These are phyloP conservation scores for Porites divaricata DNA, from an alignment of 92 coral and sea anemone genomes.

Conservation along the genomic window DNA sequence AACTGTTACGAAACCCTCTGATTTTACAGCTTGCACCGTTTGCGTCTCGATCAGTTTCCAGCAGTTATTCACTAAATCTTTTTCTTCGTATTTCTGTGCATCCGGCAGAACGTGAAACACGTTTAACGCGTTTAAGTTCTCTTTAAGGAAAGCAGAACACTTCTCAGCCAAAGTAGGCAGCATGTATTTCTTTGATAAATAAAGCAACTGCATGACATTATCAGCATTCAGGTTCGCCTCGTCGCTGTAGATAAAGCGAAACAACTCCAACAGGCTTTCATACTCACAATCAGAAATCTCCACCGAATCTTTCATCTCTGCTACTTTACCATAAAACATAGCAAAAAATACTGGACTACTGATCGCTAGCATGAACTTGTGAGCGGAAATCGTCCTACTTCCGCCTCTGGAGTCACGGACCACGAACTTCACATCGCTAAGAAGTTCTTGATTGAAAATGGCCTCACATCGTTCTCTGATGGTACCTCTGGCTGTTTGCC, in stretches of 20 bases:
- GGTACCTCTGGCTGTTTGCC: neutral
- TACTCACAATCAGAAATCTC: slow-evolving; percentile 72
- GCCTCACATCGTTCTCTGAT: neutral
- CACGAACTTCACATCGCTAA: neutral
- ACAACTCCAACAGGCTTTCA: slow-evolving; percentile 68
- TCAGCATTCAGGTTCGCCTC: neutral
- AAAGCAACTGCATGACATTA: slow-evolving; percentile 19
- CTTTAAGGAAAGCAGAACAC: slow-evolving; percentile 18
- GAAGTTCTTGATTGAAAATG: neutral
- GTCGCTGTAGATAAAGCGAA: slow-evolving; percentile 21
- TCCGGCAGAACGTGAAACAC: neutral
- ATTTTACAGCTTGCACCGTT: slow-evolving; percentile 9
- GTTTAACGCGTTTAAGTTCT: slow-evolving; percentile 1
- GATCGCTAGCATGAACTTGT: slow-evolving; percentile 6
- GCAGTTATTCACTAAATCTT: neutral
- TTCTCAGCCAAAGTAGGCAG: slow-evolving; percentile 34
- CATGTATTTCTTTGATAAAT: slow-evolving; percentile 21
- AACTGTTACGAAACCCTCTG: slow-evolving; percentile 34
- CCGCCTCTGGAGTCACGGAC: neutral
- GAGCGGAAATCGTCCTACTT: neutral
- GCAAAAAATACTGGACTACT: slow-evolving; percentile 51
- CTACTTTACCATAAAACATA: slow-evolving; percentile 46
- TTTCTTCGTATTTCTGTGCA: neutral
- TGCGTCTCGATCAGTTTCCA: neutral
- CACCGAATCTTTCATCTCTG: slow-evolving; percentile 57